These are phyloP conservation scores for Atherix ibis DNA, from an alignment of 2,888 invertebrate genomes.

Conservation along the genomic window DNA sequence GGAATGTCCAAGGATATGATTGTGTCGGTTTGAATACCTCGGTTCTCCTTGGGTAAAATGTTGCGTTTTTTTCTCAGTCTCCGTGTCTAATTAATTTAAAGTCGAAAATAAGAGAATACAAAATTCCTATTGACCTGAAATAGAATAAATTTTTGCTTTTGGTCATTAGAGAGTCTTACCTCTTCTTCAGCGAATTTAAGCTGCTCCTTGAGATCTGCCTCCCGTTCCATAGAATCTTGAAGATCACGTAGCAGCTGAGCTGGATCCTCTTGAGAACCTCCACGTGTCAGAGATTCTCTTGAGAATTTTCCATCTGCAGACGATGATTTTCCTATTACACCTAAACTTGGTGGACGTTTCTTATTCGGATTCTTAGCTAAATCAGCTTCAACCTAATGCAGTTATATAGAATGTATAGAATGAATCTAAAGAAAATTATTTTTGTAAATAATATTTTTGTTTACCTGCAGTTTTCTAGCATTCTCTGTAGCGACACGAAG, in stretches of 20 bases:
- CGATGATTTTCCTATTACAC: slow-evolving; percentile 38
- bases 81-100: slow-evolving; percentile 3
- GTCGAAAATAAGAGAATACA: too few relatives aligned
- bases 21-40: slow-evolving; percentile 25
- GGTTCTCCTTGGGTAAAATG: slow-evolving; percentile 16
- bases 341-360: slow-evolving; percentile 42
- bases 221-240: slow-evolving; percentile 82
- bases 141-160: too few relatives aligned
- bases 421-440: background rate
- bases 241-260: slow-evolving; percentile 70
- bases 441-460: background rate
- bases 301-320: slow-evolving; percentile 55
- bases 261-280: slow-evolving; percentile 67
- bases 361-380: slow-evolving; percentile 28
- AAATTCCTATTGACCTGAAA: too few relatives aligned
- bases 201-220: slow-evolving; percentile 86
- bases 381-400: slow-evolving; percentile 30
- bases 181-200: slow-evolving; percentile 86
- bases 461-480: slow-evolving; percentile 46
- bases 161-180: too few relatives aligned
- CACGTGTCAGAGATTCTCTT: slow-evolving; percentile 56
- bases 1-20: slow-evolving; percentile 19
- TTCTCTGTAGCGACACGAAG: slow-evolving; percentile 65
- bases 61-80: slow-evolving; percentile 13
- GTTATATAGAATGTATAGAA: background rate